Percentiles rank a stretch among this genome's conserved stretches.
Evolutionary conservation across 2,888 invertebrate genomes (phyloP).

Genomic region (Lycocerus yunnanus): DNA sequence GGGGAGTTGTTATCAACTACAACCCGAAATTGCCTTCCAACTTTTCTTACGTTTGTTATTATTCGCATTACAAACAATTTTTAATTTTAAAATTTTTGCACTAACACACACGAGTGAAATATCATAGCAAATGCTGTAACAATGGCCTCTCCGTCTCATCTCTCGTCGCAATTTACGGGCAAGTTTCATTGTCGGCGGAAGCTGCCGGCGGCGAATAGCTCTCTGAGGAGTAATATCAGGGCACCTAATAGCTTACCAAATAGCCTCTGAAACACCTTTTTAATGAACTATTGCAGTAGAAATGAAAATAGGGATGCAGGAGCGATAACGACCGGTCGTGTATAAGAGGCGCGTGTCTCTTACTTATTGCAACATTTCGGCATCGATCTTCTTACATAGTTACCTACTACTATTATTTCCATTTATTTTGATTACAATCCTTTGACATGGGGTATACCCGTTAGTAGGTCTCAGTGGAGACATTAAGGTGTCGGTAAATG

Average conservation of each 20-base stretch:
- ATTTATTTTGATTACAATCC: constrained; percentile 30
- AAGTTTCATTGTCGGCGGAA: constrained; percentile 58
- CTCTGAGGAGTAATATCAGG: constrained; percentile 59
- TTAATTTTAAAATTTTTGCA: constrained; percentile 30
- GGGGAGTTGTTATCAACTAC: constrained; percentile 53
- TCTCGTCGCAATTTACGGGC: constrained; percentile 31
- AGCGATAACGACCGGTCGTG: constrained; percentile 29
- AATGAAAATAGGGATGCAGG: constrained; percentile 56
- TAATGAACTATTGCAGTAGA: constrained; percentile 68
- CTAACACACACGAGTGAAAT: constrained; percentile 24
- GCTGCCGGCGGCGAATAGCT: constrained; percentile 56
- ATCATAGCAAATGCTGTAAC: constrained; percentile 22
- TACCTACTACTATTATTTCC: constrained; percentile 17
- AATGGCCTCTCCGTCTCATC: constrained; percentile 29
- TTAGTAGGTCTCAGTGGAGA: constrained; percentile 33
- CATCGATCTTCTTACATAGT: constrained; percentile 8
- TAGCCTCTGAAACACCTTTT: constrained; percentile 75
- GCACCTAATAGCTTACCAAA: constrained; percentile 71
- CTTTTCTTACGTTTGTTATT: constrained; percentile 33
- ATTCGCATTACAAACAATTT: constrained; percentile 28
- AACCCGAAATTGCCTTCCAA: constrained; percentile 47
- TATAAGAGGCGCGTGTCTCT: constrained; percentile 14
- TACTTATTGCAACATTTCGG: constrained; percentile 1
- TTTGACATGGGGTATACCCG: constrained; percentile 31
- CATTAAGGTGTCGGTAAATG: constrained; percentile 40